Conservation (phyloP, 2,888 invertebrate genomes). For the Drosophila planitibia region DNA sequence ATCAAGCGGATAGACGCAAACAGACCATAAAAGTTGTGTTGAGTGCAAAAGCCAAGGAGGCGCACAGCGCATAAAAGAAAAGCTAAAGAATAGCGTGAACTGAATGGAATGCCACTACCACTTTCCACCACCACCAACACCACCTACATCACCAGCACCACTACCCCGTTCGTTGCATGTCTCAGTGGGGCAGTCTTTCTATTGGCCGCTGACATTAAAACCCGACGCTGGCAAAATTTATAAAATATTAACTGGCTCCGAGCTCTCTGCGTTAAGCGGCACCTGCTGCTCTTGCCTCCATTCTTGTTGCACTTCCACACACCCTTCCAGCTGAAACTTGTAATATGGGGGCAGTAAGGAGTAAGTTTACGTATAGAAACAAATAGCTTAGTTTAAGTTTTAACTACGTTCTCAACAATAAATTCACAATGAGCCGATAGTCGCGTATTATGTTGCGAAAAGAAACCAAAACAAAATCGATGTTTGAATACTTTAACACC, state of each 20-base stretch:
- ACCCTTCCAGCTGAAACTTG: slow-evolving; percentile 39
- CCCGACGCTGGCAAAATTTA: slow-evolving; percentile 72
- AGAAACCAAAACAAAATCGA: background rate
- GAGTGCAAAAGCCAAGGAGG: slow-evolving; percentile 77
- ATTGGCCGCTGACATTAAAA: slow-evolving; percentile 74
- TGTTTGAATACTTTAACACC: background rate
- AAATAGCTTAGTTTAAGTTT: slow-evolving; percentile 67
- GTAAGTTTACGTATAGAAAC: slow-evolving; percentile 34
- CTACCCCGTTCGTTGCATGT: background rate
- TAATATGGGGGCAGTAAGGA: slow-evolving; percentile 25
- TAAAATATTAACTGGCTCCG: slow-evolving; percentile 77
- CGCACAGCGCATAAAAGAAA: slow-evolving; percentile 48
- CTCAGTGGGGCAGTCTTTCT: slow-evolving; percentile 56
- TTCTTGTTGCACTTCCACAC: slow-evolving; percentile 16
- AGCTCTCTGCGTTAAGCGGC: slow-evolving; percentile 42
- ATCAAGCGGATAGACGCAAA: slow-evolving; percentile 80
- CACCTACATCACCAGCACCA: background rate
- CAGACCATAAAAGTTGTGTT: slow-evolving; percentile 79
- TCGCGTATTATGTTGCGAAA: background rate
- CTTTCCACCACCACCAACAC: background rate
- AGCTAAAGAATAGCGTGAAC: slow-evolving; percentile 51
- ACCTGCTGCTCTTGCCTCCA: slow-evolving; percentile 4
- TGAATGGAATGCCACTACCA: slow-evolving; percentile 42
- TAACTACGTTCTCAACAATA: slow-evolving; percentile 63
- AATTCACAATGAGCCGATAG: slow-evolving; percentile 52